These are phyloP conservation scores for Mus caroli DNA, from an alignment of 2,797 vertebrate genomes.

Conservation along the genomic window DNA sequence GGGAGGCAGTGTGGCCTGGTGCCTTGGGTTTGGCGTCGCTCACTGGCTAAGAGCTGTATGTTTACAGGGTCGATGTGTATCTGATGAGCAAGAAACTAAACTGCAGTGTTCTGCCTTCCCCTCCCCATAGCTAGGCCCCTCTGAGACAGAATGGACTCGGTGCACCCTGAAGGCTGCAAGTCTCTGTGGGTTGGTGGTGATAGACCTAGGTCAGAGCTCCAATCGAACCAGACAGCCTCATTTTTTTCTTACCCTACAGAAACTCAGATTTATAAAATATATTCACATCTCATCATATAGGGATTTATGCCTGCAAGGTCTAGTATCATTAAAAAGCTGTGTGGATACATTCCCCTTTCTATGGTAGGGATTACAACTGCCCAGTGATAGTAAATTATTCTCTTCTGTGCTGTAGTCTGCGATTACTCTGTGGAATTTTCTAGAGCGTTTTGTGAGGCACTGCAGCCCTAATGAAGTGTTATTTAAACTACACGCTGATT, in stretches of 20 bases:
- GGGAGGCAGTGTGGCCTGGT: not conserved
- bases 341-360: conserved; percentile 51
- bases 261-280: conserved; percentile 68
- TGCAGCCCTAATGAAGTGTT: conserved; percentile 79
- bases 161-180: not conserved
- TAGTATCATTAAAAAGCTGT: conserved; percentile 72
- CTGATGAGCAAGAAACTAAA: not conserved
- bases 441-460: conserved; percentile 63
- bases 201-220: not conserved
- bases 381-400: conserved; percentile 80
- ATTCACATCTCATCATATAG: conserved; percentile 70
- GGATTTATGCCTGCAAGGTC: conserved; percentile 76
- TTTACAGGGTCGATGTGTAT: conserved; percentile 19
- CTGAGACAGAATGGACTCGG: not conserved
- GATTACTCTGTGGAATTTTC: conserved; percentile 76
- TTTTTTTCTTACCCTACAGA: conserved; percentile 45
- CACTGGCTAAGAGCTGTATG: not conserved
- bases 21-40: conserved; percentile 40
- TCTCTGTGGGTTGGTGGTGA: not conserved
- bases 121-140: not conserved
- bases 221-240: conserved; percentile 34
- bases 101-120: not conserved
- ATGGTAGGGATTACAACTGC: conserved; percentile 69
- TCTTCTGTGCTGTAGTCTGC: not conserved
- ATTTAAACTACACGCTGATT: conserved; percentile 78